Evolutionary conservation across 2,888 invertebrate genomes (phyloP), one percentile per base, ranked within the genome.

Genomic region (Drosophila anomelani): DNA sequence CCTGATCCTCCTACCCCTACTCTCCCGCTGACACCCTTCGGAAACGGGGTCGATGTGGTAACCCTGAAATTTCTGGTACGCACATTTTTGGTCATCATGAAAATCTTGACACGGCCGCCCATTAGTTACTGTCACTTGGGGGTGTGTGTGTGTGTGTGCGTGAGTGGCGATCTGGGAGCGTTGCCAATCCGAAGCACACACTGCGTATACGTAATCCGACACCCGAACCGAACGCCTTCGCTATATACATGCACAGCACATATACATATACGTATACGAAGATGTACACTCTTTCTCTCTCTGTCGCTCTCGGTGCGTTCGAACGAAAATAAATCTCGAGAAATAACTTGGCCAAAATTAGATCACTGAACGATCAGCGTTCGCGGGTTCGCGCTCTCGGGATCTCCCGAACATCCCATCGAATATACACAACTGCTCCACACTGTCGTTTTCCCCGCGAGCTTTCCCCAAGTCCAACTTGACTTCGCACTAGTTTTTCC

Each of bases 301-400:
- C 62, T 58, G 20, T 51, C 51, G 51, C 47, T 49, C 49, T 60
- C 56, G 34, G 54, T 72, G 80, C 81, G 81, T 84, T 79, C 51
- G 49, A 75, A 83, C 81, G 58, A 84, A 85, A 85, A 85, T 85
- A 85, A 88, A 81, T 77, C 64, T 59, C 57, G 77, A 69, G 77
- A 80, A 84, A 85, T 83, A 88, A 80, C 83, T 91, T 86, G 78
- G 90, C 91, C 92, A 91, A 92, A 92, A 90, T 92, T 92, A 92
- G 92, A 90, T 75, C 85, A 53, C 38, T 60, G 49, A 58, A 64
- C 72, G 72, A 72, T 34, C 57, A n/a, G 57, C 53, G 41, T 34
- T 62, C 29, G 71, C 55, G 64, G 23, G 71, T 62, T 53, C 15
- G 46, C 73, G 67, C 59, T 41, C 66, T 75, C 60, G 68, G 47